A percentile compares a stretch with the other conserved stretches of the same genome.
These are phyloP conservation scores for Cactoblastis cactorum DNA, from an alignment of 2,888 invertebrate genomes.

Conservation along the genomic window DNA sequence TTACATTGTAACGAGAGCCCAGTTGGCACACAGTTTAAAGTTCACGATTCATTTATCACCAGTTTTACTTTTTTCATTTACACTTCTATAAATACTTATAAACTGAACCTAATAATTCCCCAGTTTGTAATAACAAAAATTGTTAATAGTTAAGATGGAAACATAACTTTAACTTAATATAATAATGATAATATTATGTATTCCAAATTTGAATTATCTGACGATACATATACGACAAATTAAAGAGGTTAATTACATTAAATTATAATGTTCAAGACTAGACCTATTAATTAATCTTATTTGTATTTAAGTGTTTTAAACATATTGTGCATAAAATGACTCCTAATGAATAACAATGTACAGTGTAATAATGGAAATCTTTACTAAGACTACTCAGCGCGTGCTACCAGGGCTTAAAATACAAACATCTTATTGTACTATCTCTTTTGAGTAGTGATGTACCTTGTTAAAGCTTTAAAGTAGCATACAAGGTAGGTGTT, in stretches of 20 bases:
- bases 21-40: constrained; percentile 4
- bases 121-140: too few relatives aligned
- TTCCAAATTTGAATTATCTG: too few relatives aligned
- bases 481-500: background rate
- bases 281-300: too few relatives aligned
- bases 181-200: too few relatives aligned
- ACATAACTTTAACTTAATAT: too few relatives aligned
- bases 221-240: too few relatives aligned
- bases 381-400: constrained; percentile 30
- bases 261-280: too few relatives aligned
- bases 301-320: too few relatives aligned
- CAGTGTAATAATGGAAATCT: constrained; percentile 21
- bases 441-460: constrained; percentile 48
- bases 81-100: too few relatives aligned
- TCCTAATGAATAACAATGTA: constrained; percentile 13
- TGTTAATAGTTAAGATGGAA: too few relatives aligned
- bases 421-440: constrained; percentile 58
- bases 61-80: background rate
- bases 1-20: background rate
- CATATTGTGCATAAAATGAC: background rate
- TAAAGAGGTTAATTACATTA: too few relatives aligned
- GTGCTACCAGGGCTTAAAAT: constrained; percentile 41
- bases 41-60: background rate
- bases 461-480: background rate
- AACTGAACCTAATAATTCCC: too few relatives aligned